A percentile compares a stretch with the other conserved stretches of the same genome.
These are phyloP conservation scores for Philaenus spumarius DNA, from an alignment of 1,140 invertebrate genomes.

Conservation along the genomic window DNA sequence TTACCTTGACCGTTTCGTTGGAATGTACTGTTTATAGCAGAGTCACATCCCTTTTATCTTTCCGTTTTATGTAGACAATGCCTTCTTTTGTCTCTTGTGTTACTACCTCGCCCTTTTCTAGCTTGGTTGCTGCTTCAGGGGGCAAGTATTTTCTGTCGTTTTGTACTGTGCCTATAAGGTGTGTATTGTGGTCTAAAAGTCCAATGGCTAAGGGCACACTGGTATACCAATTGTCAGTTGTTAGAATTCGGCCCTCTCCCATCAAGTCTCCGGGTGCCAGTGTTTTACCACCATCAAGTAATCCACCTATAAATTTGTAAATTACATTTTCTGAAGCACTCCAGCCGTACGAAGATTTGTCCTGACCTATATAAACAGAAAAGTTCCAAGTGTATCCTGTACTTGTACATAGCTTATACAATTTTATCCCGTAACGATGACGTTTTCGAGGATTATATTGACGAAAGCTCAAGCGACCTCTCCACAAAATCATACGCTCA, in stretches of 20 bases:
- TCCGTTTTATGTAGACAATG: not conserved
- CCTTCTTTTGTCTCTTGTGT: not conserved
- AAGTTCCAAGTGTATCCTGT: not conserved
- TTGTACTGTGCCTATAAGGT: not conserved
- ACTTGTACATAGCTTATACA: not conserved
- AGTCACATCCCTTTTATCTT: not conserved
- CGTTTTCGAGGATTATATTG: not conserved
- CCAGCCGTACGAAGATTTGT: not conserved
- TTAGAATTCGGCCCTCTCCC: not conserved
- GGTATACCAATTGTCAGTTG: not conserved
- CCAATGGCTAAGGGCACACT: not conserved
- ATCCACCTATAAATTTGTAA: not conserved
- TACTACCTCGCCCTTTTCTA: not conserved
- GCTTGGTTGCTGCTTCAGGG: not conserved
- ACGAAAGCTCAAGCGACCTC: not conserved
- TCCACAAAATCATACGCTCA: not conserved
- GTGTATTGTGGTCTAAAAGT: not conserved
- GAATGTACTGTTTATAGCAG: not conserved
- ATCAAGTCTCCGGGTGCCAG: not conserved
- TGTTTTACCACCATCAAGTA: not conserved
- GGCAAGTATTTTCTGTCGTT: not conserved
- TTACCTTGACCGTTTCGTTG: not conserved
- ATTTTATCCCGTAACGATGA: not conserved
- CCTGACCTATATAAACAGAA: not conserved
- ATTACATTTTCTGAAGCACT: not conserved